Evolutionary conservation across 1,140 invertebrate species (phyloP), one percentile per base, ranked within the genome.

Genomic region (Chymomyza costata): DNA sequence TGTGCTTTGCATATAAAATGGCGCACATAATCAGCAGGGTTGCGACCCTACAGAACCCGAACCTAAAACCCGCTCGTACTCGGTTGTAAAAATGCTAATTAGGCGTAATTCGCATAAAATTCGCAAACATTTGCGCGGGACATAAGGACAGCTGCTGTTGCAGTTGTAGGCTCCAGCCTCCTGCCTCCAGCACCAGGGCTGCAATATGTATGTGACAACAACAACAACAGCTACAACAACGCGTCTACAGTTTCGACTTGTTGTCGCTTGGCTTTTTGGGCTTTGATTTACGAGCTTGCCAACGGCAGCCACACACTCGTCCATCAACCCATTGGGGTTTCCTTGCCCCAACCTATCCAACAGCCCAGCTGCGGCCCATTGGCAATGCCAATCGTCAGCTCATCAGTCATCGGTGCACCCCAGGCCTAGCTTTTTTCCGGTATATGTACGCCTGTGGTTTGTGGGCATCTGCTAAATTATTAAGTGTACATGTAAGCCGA

Each of bases 31-130:
- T 73, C 73, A 71, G 50, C 52, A 32, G 50, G 41, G 43, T 45
- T 46, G 44, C 30, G 51, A 21, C 43, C 40, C 18, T 17, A n/a
- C n/a, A n/a, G n/a, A n/a, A n/a, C n/a, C n/a, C n/a, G n/a, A n/a
- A n/a, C n/a, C n/a, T 37, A 39, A 38, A 50, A 51, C 54, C 63
- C 25, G 48, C 43, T 25, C 48, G 39, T 19, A 47, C 43, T 25
- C 48, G 39, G 39, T 60, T 41, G 49, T 48, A 70, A 70, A 73
- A 80, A 80, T 80, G 73, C 73, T 80, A 80, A 80, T 80, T 80
- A 80, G 73, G 74, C 67, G 74, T 80, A 80, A 80, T 80, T 73
- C 73, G 73, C 73, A 80, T 80, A 80, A 80, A 80, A 80, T 73
- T 73, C 67, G 74, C 73, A 80, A 80, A 76, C 73, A 80, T 80